These are phyloP conservation scores for Acrocephalus arundinaceus DNA, from an alignment of 2,113 vertebrate genomes.

Conservation along the genomic window DNA sequence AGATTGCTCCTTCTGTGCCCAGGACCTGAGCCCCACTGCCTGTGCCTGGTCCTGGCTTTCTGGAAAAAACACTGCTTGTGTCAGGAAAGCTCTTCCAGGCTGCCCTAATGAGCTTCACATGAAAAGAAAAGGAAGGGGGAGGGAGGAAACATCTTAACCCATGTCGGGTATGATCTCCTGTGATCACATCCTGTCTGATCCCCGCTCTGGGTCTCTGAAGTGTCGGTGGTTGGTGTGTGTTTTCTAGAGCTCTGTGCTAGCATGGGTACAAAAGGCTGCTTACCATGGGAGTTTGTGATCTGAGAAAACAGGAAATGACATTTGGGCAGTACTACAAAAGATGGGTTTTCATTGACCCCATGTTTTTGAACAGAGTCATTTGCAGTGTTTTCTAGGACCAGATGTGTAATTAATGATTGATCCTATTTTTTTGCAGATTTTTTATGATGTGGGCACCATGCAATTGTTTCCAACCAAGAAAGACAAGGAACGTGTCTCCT, in stretches of 20 bases:
- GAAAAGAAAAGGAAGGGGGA: not conserved
- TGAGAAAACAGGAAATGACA: not conserved
- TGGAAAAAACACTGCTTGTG: not conserved
- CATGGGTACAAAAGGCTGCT: not conserved
- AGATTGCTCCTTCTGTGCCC: not conserved
- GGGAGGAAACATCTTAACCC: not conserved
- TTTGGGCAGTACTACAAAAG: not conserved
- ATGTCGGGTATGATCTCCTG: not conserved
- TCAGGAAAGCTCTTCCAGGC: not conserved
- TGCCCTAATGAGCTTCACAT: not conserved
- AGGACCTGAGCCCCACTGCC: not conserved
- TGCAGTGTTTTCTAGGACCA: not conserved
- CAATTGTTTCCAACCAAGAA: not conserved
- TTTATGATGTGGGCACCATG: not conserved
- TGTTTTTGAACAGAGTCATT: not conserved
- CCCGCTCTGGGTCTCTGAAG: not conserved
- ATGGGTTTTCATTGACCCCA: not conserved
- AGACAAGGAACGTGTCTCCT: not conserved
- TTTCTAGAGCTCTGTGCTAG: not conserved
- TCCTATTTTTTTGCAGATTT: not conserved
- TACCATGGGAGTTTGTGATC: not conserved
- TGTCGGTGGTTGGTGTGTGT: not conserved
- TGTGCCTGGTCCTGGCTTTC: accelerated
- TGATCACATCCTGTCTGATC: not conserved
- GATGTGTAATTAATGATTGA: not conserved